These are phyloP conservation scores for Tenthredo mesomela DNA, from an alignment of 2,888 invertebrate species.

Conservation along the genomic window DNA sequence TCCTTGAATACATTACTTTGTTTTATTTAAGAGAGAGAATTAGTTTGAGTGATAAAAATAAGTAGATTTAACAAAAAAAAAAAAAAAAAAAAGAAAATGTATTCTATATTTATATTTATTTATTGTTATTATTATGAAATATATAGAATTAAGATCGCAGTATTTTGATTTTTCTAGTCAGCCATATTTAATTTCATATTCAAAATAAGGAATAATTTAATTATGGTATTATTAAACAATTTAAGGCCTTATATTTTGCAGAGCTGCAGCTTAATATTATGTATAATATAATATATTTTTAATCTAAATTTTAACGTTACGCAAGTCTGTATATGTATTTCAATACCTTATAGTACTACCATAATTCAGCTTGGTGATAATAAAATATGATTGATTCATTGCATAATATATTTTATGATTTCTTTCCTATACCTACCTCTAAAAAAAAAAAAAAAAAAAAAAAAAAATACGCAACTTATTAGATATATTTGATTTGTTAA, in stretches of 20 bases:
- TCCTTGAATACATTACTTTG: not conserved
- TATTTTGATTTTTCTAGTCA: not conserved
- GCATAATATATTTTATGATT: not conserved
- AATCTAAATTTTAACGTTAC: not conserved
- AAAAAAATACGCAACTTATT: not conserved
- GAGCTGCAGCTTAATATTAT: not conserved
- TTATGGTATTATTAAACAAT: not conserved
- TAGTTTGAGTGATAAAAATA: not conserved
- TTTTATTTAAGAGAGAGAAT: not conserved
- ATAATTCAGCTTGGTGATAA: not conserved
- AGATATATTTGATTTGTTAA: not conserved
- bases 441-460: too few species aligned
- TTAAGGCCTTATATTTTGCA: not conserved
- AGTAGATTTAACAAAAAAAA: not conserved
- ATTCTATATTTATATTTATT: conserved; percentile 3
- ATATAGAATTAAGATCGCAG: not conserved
- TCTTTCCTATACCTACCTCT: not conserved
- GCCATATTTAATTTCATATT: not conserved
- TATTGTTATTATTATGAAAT: not conserved
- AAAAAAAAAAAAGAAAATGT: not conserved
- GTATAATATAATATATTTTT: not conserved
- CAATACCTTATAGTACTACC: not conserved
- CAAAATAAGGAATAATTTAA: not conserved
- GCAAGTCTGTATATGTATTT: not conserved
- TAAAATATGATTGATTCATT: not conserved